phyloP scores from a whole-genome alignment of 64 coral and sea anemone genomes.

The Anthopleura sola region DNA sequence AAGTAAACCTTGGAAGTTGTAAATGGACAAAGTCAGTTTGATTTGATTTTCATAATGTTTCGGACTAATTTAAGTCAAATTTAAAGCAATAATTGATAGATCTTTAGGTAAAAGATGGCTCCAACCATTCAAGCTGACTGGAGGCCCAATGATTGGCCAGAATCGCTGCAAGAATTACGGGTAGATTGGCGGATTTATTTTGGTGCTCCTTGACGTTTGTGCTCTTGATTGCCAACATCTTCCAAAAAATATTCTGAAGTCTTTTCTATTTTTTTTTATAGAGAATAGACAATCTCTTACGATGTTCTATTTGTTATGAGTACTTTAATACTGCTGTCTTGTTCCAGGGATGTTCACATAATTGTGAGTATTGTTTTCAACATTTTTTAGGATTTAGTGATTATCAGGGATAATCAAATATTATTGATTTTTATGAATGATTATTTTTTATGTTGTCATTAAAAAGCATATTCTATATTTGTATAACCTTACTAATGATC shows the following conservation, averaged over 20 bases:
- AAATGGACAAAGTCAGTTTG: background rate
- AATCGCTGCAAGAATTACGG: constrained; percentile 75
- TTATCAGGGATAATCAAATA: background rate
- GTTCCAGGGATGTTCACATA: constrained; percentile 84
- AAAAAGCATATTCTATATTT: too few species aligned
- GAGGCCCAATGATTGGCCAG: constrained; percentile 90
- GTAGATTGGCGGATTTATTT: constrained; percentile 30
- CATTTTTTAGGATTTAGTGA: background rate
- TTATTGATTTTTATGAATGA: background rate
- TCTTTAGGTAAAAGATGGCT: background rate
- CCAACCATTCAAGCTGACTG: constrained; percentile 26
- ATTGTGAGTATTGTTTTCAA: constrained; percentile 61
- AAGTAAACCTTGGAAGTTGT: background rate
- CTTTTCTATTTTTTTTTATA: constrained; percentile 16
- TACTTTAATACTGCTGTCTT: constrained; percentile 76
- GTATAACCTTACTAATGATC: too few species aligned
- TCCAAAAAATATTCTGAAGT: background rate
- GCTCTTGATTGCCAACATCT: background rate
- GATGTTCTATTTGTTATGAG: constrained; percentile 95
- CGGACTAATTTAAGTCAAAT: background rate
- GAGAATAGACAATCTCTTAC: constrained; percentile 88
- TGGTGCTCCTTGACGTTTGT: background rate
- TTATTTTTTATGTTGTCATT: background rate
- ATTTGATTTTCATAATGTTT: background rate
- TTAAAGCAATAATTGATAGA: background rate